Conservation (phyloP, 2,888 invertebrate genomes). For the Priocnemis perturbator region DNA sequence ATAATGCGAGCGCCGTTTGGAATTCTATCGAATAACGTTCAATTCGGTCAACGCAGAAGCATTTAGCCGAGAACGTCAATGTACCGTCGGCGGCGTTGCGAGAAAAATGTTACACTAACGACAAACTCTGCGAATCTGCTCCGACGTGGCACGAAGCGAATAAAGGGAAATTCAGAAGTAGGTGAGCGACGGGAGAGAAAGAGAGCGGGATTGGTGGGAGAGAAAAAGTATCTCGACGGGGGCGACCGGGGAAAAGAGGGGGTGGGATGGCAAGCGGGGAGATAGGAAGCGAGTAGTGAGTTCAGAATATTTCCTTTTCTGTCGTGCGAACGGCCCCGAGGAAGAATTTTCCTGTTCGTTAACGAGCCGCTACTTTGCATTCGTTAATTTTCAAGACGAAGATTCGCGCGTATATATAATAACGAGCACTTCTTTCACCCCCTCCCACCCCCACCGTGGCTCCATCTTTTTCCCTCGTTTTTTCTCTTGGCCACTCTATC, state of each 20-base stretch:
- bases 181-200: neutral
- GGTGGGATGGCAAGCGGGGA: neutral
- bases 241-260: neutral
- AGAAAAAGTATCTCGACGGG: neutral
- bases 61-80: no score
- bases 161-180: neutral
- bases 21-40: no score
- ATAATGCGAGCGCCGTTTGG: no score
- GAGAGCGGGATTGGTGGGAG: constrained; percentile 1
- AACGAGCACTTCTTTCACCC: constrained; percentile 13
- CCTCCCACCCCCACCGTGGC: neutral
- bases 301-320: constrained; percentile 47
- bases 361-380: constrained; percentile 53
- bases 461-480: constrained; percentile 17
- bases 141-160: neutral
- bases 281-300: constrained; percentile 12
- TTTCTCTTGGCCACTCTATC: neutral
- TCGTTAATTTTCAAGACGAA: constrained; percentile 58
- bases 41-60: no score
- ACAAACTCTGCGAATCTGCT: constrained; percentile 39
- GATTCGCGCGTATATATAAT: constrained; percentile 42
- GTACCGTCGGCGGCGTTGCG: constrained; percentile 9
- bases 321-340: constrained; percentile 32
- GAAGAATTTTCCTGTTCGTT: constrained; percentile 52
- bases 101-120: constrained; percentile 47